Percentiles rank a stretch among this genome's conserved stretches.
These are phyloP conservation scores for Sebastes matsubarae DNA, from an alignment of 2,797 vertebrate genomes.

Conservation along the genomic window DNA sequence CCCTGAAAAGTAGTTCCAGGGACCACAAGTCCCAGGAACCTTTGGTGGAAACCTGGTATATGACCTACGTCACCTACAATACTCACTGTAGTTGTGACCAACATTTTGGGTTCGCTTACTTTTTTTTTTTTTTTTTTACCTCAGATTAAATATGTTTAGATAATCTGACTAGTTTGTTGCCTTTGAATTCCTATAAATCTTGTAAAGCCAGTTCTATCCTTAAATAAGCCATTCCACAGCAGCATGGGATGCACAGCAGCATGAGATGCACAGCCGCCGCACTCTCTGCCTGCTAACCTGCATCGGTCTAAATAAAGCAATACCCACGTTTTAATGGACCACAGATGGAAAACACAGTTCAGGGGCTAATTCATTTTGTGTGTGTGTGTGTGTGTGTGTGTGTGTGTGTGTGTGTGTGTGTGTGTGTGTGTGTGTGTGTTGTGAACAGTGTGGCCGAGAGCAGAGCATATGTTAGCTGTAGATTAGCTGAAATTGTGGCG, in stretches of 20 bases:
- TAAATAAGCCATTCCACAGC: background rate
- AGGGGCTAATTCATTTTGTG: constrained; percentile 56
- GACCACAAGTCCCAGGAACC: too few relatives aligned
- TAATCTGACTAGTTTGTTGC: background rate
- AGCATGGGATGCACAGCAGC: background rate
- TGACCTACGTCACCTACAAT: background rate
- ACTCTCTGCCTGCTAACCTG: constrained; percentile 33
- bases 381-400: constrained; percentile 1
- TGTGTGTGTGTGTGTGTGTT: constrained; percentile 3
- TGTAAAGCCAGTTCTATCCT: background rate
- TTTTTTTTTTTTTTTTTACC: background rate
- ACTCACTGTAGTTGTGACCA: background rate
- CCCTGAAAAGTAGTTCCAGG: too few relatives aligned
- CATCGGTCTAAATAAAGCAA: constrained; percentile 54
- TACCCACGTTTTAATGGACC: constrained; percentile 53
- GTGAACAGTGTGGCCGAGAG: constrained; percentile 6
- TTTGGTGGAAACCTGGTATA: too few relatives aligned
- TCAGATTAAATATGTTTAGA: background rate
- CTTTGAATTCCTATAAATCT: background rate
- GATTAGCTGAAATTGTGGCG: constrained; percentile 42
- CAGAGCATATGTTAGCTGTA: constrained; percentile 23
- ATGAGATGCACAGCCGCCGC: background rate
- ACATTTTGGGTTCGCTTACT: background rate
- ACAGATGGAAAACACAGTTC: constrained; percentile 56
- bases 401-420: too few relatives aligned